A percentile compares a stretch with the other conserved stretches of the same genome.
Evolutionary conservation across 2,797 vertebrate species (phyloP).

Genomic region (Sphenopsis melanotis): DNA sequence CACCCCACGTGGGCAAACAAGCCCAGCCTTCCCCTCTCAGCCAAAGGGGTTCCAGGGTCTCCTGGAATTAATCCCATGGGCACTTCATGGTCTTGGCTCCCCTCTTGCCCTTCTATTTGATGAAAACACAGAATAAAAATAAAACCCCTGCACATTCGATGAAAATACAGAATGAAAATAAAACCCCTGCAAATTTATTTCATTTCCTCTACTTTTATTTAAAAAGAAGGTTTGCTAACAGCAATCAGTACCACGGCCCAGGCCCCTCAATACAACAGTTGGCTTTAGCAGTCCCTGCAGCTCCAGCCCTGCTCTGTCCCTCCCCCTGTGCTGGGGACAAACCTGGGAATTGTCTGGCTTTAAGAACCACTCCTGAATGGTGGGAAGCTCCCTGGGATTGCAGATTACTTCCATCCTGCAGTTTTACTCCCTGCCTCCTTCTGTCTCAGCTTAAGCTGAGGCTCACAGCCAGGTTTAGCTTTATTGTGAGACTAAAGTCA

Average conservation of each 20-base stretch:
- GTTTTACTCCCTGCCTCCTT: neutral
- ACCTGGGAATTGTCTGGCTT: neutral
- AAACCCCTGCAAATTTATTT: neutral
- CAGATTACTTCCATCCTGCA: neutral
- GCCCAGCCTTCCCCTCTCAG: neutral
- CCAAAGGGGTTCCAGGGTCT: neutral
- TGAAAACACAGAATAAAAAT: neutral
- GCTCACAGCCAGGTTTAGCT: neutral
- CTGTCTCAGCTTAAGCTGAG: neutral
- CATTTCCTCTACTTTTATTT: constrained; percentile 43
- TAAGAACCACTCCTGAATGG: neutral
- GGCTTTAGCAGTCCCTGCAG: neutral
- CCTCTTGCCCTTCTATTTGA: neutral
- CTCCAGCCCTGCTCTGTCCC: neutral
- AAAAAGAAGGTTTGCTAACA: constrained; percentile 52
- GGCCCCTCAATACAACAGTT: neutral
- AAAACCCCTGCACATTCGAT: neutral
- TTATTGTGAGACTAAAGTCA: neutral
- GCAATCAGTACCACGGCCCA: neutral
- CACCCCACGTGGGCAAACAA: neutral
- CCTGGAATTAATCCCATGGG: neutral
- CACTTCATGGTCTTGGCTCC: neutral
- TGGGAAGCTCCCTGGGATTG: neutral
- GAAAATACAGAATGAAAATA: neutral
- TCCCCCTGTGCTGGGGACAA: neutral